Base-by-base conservation (phyloP, 2,888 invertebrate genomes). In the Oasisia sp. region DNA sequence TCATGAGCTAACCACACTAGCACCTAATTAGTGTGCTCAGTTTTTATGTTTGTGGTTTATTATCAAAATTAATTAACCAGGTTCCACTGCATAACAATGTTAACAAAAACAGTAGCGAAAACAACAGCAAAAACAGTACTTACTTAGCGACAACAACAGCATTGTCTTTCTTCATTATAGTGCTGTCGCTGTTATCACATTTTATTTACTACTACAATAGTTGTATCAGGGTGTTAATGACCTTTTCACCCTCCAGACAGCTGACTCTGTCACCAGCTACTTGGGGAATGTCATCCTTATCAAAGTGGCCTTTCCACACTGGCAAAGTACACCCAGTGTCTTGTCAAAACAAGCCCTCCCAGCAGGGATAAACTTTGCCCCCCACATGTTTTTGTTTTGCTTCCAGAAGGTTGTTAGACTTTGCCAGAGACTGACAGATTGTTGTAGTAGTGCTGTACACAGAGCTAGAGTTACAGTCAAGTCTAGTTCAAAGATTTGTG, bases 381-480 rank as follows among this genome's bases (percentile, higher is more conserved):
- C 58, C 74, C n/a, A n/a, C 74, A 27, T 74, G 74, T 74, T 74
- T 74, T 74, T 74, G 74, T 74, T 74, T 74, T 74, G 74, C 74
- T 19, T 27, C 74, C 74, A 74, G 27, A 7, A 74, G 74, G 74
- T 74, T 74, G 74, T 74, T 74, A 74, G 74, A 74, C 74, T 74
- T 74, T n/a, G n/a, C 19, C 27, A 19, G 74, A 19, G 19, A 74
- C 74, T 74, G 74, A 74, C 74, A 74, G 74, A 74, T 74, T 74
- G 27, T 38, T 74, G 27, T n/a, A 14, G 74, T 27, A 19, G 27
- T 27, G 11, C 45, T 19, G 58, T 74, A 19, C 27, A 27, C n/a
- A n/a, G 74, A 7, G 74, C 74, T 74, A 7, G 4, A 74, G n/a
- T 74, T 74, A 74, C 74, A 74, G 7, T 19, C 74, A 19, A 1